These are phyloP conservation scores for Stigmatopora argus DNA, from an alignment of 2,113 vertebrate genomes.

Conservation along the genomic window DNA sequence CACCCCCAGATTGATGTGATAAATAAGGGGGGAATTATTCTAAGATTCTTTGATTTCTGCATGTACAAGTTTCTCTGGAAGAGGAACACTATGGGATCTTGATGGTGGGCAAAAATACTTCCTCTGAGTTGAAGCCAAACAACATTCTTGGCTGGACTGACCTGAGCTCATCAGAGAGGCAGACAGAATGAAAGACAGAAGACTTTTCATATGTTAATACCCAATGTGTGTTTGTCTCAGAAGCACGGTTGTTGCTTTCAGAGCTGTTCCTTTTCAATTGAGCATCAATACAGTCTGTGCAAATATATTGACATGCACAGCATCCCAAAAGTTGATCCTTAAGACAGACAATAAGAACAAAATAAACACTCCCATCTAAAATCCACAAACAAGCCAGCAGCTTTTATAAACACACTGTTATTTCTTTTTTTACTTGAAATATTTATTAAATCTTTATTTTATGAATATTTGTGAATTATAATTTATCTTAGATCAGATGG, in stretches of 20 bases:
- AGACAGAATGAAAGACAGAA: conserved; percentile 7
- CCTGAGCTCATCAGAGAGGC: conserved; percentile 25
- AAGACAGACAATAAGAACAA: neutral
- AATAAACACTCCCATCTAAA: conserved; percentile 2
- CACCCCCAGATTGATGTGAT: conserved; percentile 56
- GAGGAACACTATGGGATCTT: conserved; percentile 36
- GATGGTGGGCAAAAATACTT: conserved; percentile 31
- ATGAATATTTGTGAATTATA: too few relatives aligned
- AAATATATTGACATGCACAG: conserved; percentile 11
- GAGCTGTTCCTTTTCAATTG: conserved; percentile 12
- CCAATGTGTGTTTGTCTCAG: conserved; percentile 11
- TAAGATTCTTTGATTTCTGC: conserved; percentile 52
- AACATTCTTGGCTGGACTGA: conserved; percentile 23
- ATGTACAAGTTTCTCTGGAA: conserved; percentile 27
- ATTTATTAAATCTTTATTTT: too few relatives aligned
- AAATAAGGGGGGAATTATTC: conserved; percentile 35
- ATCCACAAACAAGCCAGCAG: neutral
- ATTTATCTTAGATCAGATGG: too few relatives aligned
- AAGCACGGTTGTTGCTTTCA: conserved; percentile 13
- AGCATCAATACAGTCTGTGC: conserved; percentile 11
- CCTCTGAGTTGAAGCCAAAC: conserved; percentile 24
- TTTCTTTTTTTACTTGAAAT: conserved; percentile 32
- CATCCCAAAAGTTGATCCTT: neutral
- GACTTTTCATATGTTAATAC: conserved; percentile 11
- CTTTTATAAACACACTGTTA: conserved; percentile 23